These are phyloP conservation scores for Chymomyza procnemis DNA, from an alignment of 2,888 invertebrate genomes.

Conservation along the genomic window DNA sequence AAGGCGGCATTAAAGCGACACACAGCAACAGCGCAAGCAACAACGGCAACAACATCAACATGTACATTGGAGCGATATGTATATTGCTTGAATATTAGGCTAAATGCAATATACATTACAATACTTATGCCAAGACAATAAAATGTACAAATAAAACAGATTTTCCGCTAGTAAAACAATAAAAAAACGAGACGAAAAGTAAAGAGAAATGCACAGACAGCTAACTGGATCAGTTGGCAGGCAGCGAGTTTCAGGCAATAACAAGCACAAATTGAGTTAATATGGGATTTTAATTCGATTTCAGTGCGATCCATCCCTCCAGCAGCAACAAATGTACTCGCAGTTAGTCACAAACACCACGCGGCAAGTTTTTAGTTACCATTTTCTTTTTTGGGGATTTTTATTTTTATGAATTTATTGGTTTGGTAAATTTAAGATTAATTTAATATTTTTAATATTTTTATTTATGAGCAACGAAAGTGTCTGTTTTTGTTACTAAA, in stretches of 20 bases:
- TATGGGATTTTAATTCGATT: conserved; percentile 70
- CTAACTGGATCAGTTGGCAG: conserved; percentile 40
- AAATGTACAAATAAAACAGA: conserved; percentile 66
- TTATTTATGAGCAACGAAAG: too few species aligned
- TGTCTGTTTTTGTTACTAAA: too few species aligned
- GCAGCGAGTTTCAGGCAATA: conserved; percentile 20
- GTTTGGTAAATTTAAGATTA: too few species aligned
- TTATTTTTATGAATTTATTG: background rate
- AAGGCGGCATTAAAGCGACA: conserved; percentile 44
- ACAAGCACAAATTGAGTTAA: conserved; percentile 49
- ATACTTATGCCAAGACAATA: conserved; percentile 62
- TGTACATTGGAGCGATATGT: conserved; percentile 4
- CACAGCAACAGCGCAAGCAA: conserved; percentile 9
- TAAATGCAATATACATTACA: conserved; percentile 69
- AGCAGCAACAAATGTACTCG: conserved; percentile 10
- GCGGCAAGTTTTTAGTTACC: background rate
- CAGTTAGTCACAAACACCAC: conserved; percentile 5
- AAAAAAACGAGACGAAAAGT: conserved; percentile 34
- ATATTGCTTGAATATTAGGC: conserved; percentile 60
- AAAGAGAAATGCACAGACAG: conserved; percentile 17
- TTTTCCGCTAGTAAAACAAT: conserved; percentile 72
- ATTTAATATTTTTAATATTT: too few species aligned
- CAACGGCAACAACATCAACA: conserved; percentile 5
- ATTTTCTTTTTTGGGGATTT: too few species aligned
- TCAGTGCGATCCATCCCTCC: conserved; percentile 2